phyloP scores from a whole-genome alignment of 1,140 invertebrate species.

The Drosophila orosa region DNA sequence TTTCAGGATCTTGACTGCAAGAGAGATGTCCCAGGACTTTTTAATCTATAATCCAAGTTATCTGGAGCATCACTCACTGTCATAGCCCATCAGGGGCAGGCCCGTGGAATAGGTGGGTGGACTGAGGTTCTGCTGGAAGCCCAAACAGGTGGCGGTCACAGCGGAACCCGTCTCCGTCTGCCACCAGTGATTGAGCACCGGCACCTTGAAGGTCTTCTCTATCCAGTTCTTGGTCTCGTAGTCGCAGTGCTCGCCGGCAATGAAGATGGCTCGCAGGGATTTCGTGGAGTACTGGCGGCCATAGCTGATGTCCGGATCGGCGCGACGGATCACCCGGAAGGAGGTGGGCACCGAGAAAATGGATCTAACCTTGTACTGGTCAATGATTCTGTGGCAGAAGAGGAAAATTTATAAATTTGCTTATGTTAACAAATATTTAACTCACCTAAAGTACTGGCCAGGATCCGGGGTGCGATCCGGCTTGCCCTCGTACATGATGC shows the following conservation, averaged over 20 bases:
- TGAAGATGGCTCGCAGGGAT: slow-evolving; percentile 91
- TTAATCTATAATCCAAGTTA: background rate
- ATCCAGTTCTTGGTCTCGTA: slow-evolving; percentile 95
- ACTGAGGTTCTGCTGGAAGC: slow-evolving; percentile 87
- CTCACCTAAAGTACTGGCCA: slow-evolving; percentile 88
- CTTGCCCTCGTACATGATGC: slow-evolving; percentile 97
- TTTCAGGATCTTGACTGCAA: slow-evolving; percentile 89
- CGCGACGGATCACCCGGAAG: slow-evolving; percentile 91
- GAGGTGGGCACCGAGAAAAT: slow-evolving; percentile 96
- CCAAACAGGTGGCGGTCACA: slow-evolving; percentile 93
- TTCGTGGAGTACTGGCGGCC: slow-evolving; percentile 89
- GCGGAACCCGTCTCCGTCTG: slow-evolving; percentile 96
- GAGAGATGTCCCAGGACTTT: slow-evolving; percentile 36
- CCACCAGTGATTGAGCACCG: slow-evolving; percentile 98
- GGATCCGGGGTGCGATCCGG: slow-evolving; percentile 96
- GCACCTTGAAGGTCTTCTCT: slow-evolving; percentile 91
- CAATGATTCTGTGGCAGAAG: slow-evolving; percentile 89
- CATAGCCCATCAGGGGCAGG: slow-evolving; percentile 92
- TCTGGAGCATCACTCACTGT: slow-evolving; percentile 86
- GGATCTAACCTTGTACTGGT: slow-evolving; percentile 92
- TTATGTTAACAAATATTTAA: background rate
- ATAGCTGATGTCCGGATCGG: slow-evolving; percentile 88
- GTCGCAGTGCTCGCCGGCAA: slow-evolving; percentile 97
- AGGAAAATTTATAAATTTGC: background rate
- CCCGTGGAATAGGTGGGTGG: slow-evolving; percentile 90